Percentiles rank a stretch among this genome's conserved stretches.
These are phyloP conservation scores for Morone saxatilis DNA, from an alignment of 2,113 vertebrate species.

Conservation along the genomic window DNA sequence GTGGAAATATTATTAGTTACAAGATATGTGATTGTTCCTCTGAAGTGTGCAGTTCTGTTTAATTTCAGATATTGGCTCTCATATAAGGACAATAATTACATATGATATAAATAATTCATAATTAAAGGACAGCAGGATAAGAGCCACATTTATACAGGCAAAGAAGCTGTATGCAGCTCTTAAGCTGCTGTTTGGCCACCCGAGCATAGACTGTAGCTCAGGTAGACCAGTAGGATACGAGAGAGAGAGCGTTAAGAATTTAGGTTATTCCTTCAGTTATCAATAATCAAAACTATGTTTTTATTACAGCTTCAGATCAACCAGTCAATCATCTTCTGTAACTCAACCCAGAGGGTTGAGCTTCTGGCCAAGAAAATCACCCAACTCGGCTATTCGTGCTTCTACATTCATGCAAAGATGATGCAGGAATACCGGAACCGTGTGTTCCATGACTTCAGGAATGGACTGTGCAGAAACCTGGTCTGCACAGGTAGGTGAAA, in stretches of 20 bases:
- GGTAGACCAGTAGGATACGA: not conserved
- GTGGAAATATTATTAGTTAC: not conserved
- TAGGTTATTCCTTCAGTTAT: not conserved
- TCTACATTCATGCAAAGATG: constrained; percentile 86
- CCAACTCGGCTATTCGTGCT: constrained; percentile 83
- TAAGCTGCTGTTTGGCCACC: not conserved
- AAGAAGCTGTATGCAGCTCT: not conserved
- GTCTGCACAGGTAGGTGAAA: constrained; percentile 79
- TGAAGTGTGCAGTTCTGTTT: not conserved
- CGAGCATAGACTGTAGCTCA: not conserved
- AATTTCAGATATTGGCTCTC: not conserved
- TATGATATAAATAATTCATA: not conserved
- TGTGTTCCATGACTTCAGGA: constrained; percentile 80
- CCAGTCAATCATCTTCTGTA: constrained; percentile 85
- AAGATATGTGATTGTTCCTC: not conserved
- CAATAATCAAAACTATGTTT: not conserved
- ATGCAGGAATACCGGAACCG: constrained; percentile 82
- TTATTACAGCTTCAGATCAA: constrained; percentile 82
- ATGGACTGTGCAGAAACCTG: constrained; percentile 83
- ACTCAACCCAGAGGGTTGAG: constrained; percentile 84
- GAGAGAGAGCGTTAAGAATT: not conserved
- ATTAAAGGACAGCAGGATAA: not conserved
- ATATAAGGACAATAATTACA: not conserved
- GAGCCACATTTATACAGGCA: not conserved
- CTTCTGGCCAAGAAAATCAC: constrained; percentile 84